Percentiles rank a stretch among this genome's conserved stretches.
Conservation (phyloP, 2,888 invertebrate genomes). For the Sepiola atlantica region DNA sequence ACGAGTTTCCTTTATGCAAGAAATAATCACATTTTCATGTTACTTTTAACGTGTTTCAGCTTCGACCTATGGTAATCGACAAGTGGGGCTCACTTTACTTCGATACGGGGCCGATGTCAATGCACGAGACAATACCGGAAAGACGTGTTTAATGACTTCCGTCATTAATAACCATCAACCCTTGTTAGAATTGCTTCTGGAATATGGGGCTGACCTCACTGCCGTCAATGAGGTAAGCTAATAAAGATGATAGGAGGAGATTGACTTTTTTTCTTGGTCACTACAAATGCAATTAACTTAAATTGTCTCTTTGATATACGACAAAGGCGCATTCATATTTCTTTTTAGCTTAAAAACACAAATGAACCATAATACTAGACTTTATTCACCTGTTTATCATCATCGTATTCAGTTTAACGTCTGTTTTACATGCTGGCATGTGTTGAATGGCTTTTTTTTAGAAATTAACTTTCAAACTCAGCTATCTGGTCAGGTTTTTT, state of each 20-base stretch:
- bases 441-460: no score
- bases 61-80: constrained; percentile 63
- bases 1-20: no score
- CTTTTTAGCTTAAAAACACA: not conserved
- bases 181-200: constrained; percentile 67
- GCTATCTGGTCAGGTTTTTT: no score
- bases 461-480: no score
- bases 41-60: constrained; percentile 55
- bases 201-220: constrained; percentile 66
- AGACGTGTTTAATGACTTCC: constrained; percentile 70
- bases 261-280: not conserved
- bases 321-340: not conserved
- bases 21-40: not conserved
- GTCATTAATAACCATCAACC: constrained; percentile 70
- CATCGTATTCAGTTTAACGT: no score
- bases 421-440: no score
- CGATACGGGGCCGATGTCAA: constrained; percentile 66
- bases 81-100: constrained; percentile 64
- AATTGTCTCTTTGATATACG: no score
- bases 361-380: no score
- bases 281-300: no score
- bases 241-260: no score
- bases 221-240: constrained; percentile 65
- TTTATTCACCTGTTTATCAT: no score
- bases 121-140: constrained; percentile 67